phyloP scores from a whole-genome alignment of 2,113 vertebrate genomes.

The Oncorhynchus keta region DNA sequence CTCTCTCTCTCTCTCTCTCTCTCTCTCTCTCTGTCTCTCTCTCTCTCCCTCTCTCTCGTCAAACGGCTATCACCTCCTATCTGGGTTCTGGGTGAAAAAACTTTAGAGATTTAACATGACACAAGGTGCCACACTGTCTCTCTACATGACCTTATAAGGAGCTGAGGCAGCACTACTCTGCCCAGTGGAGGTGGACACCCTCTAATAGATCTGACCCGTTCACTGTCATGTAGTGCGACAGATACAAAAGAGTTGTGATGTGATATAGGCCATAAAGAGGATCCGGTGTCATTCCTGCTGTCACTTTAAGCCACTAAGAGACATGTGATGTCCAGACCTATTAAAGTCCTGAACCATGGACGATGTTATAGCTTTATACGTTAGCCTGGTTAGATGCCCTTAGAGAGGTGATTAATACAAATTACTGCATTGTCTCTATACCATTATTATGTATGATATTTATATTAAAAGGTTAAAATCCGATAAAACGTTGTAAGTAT shows the following conservation, averaged over 20 bases:
- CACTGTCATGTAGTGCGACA: constrained; percentile 23
- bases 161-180: neutral
- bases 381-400: too few relatives aligned
- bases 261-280: constrained; percentile 3
- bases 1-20: too few relatives aligned
- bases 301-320: neutral
- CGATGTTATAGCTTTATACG: too few relatives aligned
- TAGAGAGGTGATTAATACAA: too few relatives aligned
- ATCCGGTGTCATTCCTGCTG: constrained; percentile 21
- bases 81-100: constrained; percentile 34
- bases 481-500: neutral
- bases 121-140: constrained; percentile 19
- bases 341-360: too few relatives aligned
- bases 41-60: constrained; percentile 17
- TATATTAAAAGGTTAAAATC: neutral
- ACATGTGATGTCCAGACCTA: too few relatives aligned
- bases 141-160: constrained; percentile 30
- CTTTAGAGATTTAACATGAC: constrained; percentile 33
- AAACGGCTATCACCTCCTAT: constrained; percentile 43
- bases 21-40: too few relatives aligned
- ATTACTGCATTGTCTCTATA: too few relatives aligned
- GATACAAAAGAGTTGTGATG: neutral
- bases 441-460: too few relatives aligned
- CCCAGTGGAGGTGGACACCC: neutral
- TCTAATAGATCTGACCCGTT: constrained; percentile 40